Percentiles rank a stretch among this genome's conserved stretches.
These are phyloP conservation scores for Sipunculus nudus DNA, from an alignment of 2,888 invertebrate genomes.

Conservation along the genomic window DNA sequence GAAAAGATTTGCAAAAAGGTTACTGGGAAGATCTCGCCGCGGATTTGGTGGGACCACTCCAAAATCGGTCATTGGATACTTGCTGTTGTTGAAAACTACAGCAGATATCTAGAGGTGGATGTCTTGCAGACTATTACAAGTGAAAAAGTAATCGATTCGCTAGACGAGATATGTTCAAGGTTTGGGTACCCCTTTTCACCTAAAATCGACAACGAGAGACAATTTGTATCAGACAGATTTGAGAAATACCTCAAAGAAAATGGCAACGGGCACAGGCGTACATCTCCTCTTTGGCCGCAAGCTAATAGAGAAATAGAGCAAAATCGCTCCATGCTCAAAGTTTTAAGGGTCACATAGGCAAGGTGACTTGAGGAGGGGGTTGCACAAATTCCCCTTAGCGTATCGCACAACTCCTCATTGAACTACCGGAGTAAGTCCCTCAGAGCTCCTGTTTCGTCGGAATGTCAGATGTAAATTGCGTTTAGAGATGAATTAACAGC, in stretches of 20 bases:
- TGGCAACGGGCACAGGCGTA: not conserved
- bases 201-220: conserved; percentile 13
- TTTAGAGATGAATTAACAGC: too few relatives aligned
- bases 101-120: conserved; percentile 10
- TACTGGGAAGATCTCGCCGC: conserved; percentile 16
- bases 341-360: too few relatives aligned
- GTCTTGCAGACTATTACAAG: not conserved
- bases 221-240: conserved; percentile 4
- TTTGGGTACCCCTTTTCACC: conserved; percentile 3
- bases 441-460: too few relatives aligned
- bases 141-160: not conserved
- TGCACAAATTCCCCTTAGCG: too few relatives aligned
- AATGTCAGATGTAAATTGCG: too few relatives aligned
- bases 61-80: not conserved
- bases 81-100: conserved; percentile 14
- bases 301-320: conserved; percentile 15
- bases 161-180: conserved; percentile 7
- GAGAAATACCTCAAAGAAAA: not conserved
- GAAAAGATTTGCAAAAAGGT: not conserved
- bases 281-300: conserved; percentile 8
- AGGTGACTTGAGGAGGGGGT: too few relatives aligned
- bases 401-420: too few relatives aligned
- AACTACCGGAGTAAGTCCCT: too few relatives aligned
- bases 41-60: conserved; percentile 6
- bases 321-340: too few relatives aligned